Conservation (phyloP, 2,888 invertebrate species). For the Melieria picta region DNA sequence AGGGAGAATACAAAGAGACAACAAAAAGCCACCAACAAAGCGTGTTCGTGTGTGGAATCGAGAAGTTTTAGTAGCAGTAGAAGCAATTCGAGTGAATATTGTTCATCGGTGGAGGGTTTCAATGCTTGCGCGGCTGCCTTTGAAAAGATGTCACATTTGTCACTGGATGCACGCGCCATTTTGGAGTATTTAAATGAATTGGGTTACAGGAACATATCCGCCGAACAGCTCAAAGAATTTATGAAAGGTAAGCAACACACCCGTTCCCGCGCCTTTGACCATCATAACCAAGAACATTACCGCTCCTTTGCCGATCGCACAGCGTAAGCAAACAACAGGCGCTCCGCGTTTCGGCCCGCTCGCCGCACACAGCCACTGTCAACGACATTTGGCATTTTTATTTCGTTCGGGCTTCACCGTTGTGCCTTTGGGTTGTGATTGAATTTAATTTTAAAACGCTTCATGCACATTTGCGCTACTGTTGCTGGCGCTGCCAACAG, state of each 20-base stretch:
- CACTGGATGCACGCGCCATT: constrained; percentile 78
- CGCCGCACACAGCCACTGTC: background rate
- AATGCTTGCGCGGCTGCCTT: constrained; percentile 12
- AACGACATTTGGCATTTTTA: constrained; percentile 9
- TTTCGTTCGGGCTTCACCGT: background rate
- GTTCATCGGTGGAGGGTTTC: constrained; percentile 1
- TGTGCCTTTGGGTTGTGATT: constrained; percentile 12
- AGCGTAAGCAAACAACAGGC: background rate
- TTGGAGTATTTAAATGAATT: constrained; percentile 78
- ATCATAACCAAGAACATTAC: background rate
- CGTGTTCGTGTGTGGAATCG: too few species aligned
- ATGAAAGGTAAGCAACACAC: constrained; percentile 73
- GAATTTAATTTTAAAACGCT: constrained; percentile 21
- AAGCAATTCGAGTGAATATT: constrained; percentile 17
- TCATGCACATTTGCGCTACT: background rate
- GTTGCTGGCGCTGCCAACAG: background rate
- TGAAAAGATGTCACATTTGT: constrained; percentile 63
- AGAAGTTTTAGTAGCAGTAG: too few species aligned
- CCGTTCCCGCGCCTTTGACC: background rate
- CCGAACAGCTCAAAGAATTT: constrained; percentile 80
- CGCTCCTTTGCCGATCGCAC: background rate
- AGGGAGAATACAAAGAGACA: constrained; percentile 28
- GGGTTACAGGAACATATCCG: constrained; percentile 80
- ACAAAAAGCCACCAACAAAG: constrained; percentile 16
- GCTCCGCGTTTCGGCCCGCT: background rate